Evolutionary conservation across 2,113 vertebrate species (phyloP), one percentile per base, ranked within the genome.

Genomic region (Heterotilapia buettikoferi): DNA sequence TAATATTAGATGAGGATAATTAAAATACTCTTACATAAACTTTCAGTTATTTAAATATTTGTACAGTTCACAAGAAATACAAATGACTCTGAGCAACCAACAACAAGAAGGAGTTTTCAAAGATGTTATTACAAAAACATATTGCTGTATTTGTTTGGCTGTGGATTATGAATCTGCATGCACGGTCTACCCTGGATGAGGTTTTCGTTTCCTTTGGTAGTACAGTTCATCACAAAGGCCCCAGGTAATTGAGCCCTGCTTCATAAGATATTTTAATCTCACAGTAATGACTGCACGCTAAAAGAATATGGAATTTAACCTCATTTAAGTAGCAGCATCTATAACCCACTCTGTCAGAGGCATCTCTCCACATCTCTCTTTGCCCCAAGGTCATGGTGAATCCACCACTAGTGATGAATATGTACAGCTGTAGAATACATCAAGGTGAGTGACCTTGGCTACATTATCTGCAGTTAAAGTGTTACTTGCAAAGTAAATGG

Each of bases 401-500:
- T 61, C 56, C 52, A 83, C 31, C 45, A 54, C 40, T 66, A 83
- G 43, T 59, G 47, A 90, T 83, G 47, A 95, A 86, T 93, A 94
- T 90, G 56, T 92, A 92, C 90, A 96, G 91, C 86, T 92, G 63
- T 50, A 81, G 59, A 88, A 21, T 47, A 93, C 73, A 90, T 80
- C 57, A 59, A 91, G 91, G 87, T 38, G 88, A 91, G 84, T 66
- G 53, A 78, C 80, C 87, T 86, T 81, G 85, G 88, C 92, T 95
- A 95, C 93, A 93, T 86, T 92, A 90, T 88, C 89, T 96, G 91
- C 92, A 90, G 83, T 90, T 95, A 96, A 96, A 96, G 96, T 96
- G 94, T 96, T 91, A 83, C 68, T 95, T 96, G 96, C 95, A 94
- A 95, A 88, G 85, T 88, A 78, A 85, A 80, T 84, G 80, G 36